phyloP scores from a whole-genome alignment of 2,888 invertebrate genomes.

The Polydrusus cervinus region DNA sequence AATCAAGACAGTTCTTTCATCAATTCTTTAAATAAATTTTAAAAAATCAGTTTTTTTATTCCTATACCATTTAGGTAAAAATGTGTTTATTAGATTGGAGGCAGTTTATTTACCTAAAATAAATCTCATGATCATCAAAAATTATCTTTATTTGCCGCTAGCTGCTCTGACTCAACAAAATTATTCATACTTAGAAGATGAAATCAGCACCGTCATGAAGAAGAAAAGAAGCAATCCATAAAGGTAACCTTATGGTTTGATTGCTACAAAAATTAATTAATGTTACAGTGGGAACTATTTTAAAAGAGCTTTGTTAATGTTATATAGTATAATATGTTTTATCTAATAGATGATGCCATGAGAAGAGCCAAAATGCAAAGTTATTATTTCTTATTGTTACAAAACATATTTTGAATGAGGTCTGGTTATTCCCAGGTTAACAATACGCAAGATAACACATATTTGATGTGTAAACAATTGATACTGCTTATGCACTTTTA shows the following conservation, averaged over 20 bases:
- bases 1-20: too few species aligned
- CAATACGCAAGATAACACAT: slow-evolving; percentile 2
- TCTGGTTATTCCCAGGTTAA: not conserved
- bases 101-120: slow-evolving; percentile 1
- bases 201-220: not conserved
- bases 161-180: slow-evolving; percentile 7
- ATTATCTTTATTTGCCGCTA: slow-evolving; percentile 10
- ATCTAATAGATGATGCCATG: slow-evolving; percentile 9
- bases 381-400: not conserved
- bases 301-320: slow-evolving; percentile 3
- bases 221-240: not conserved
- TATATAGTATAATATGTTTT: not conserved
- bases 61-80: not conserved
- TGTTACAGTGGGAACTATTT: slow-evolving; percentile 4
- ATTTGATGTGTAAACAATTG: slow-evolving; percentile 8
- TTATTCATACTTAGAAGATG: slow-evolving; percentile 12
- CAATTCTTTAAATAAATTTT: too few species aligned
- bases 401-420: not conserved
- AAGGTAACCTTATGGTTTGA: slow-evolving; percentile 7
- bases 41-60: not conserved
- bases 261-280: slow-evolving; percentile 17
- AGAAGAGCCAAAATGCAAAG: slow-evolving; percentile 5
- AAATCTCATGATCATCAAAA: not conserved
- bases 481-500: slow-evolving; percentile 6
- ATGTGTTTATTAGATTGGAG: not conserved